These are phyloP conservation scores for Oceanodroma leucorhoa DNA, from an alignment of 2,797 vertebrate species.

Conservation along the genomic window DNA sequence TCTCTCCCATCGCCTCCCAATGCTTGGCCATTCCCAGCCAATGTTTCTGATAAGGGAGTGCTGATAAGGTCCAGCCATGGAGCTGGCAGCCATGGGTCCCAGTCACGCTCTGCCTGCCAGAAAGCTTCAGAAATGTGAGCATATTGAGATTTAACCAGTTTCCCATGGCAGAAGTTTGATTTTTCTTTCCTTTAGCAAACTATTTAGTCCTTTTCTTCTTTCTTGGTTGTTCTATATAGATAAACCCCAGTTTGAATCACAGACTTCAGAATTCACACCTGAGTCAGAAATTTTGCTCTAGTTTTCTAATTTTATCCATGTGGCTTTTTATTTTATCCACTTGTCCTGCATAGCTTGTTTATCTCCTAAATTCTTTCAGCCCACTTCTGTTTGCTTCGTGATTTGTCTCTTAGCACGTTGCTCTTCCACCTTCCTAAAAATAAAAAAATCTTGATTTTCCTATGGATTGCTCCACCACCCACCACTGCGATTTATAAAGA, in stretches of 20 bases:
- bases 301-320: not conserved
- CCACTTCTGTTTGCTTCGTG: not conserved
- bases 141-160: not conserved
- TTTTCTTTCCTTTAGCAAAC: not conserved
- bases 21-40: not conserved
- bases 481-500: not conserved
- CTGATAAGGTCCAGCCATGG: not conserved
- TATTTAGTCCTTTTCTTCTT: not conserved
- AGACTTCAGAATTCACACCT: not conserved
- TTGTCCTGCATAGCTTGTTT: not conserved
- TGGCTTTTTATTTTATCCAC: not conserved
- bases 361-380: not conserved
- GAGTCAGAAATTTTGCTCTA: not conserved
- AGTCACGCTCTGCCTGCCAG: not conserved
- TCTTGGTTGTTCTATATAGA: not conserved
- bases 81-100: not conserved
- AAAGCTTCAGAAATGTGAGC: not conserved
- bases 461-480: not conserved
- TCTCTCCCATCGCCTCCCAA: not conserved
- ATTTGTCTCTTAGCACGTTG: not conserved
- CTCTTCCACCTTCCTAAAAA: conserved; percentile 1
- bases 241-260: not conserved
- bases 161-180: not conserved
- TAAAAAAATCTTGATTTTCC: not conserved
- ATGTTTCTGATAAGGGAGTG: not conserved